Evolutionary conservation across 2,797 vertebrate species (phyloP), one percentile per base, ranked within the genome.

Genomic region (Dicrostonyx torquatus): DNA sequence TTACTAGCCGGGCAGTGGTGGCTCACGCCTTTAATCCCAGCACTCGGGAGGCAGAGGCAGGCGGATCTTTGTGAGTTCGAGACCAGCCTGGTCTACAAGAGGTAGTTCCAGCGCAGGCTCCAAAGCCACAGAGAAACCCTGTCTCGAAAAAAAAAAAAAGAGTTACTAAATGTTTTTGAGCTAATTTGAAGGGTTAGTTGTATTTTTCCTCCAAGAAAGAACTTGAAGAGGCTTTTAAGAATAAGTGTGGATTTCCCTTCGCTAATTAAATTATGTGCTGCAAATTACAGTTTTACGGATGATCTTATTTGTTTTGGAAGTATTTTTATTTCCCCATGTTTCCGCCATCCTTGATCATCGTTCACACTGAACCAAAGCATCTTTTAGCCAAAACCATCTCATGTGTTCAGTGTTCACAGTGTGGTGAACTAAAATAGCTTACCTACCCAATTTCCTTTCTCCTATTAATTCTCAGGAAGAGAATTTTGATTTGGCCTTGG

Each of bases 251-350:
- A 87, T 89, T 76, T 87, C 84, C 13, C 13, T 79, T 82, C 17
- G 50, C n/a, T 84, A 86, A 94, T 86, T 78, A 87, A 87, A 90
- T 85, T 24, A 96, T 31, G 77, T 48, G 13, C 29, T 83, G 83
- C 26, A 76, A 91, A 75, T 89, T 64, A 87, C 9, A 75, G 31
- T 34, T 48, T 26, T 48, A 14, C 1, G 79, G 40, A 77, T 31
- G n/a, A 76, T 83, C 6, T 17, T 24, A 80, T 70, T 95, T 72
- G 70, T 89, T 97, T 91, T 87, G n/a, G 37, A 72, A 75, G 20
- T 62, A 31, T 22, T 87, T 82, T 79, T 93, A 7, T 72, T 70
- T 13, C 15, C 17, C 87, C 29, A 62, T 79, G 60, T 55, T 93
- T 77, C 31, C 62, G 34, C 43, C 34, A 43, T 58, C 77, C 78